phyloP scores from a whole-genome alignment of 2,888 invertebrate genomes.

The Eilema caniola region DNA sequence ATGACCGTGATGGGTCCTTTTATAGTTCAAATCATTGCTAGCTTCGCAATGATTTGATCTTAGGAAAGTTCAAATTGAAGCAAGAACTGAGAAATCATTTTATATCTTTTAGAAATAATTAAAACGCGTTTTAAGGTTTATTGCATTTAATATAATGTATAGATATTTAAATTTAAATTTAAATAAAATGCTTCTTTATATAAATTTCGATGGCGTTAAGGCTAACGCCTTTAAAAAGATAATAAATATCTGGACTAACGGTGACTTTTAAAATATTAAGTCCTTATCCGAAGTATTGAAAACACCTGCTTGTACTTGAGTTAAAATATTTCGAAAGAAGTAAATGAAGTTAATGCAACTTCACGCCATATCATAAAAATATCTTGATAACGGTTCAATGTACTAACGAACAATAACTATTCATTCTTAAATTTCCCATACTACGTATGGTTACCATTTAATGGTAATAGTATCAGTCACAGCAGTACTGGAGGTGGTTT shows the following conservation, averaged over 20 bases:
- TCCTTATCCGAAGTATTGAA: background rate
- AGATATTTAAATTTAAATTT: background rate
- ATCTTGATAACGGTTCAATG: slow-evolving; percentile 42
- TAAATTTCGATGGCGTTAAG: background rate
- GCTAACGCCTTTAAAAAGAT: background rate
- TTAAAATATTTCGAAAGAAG: slow-evolving; percentile 19
- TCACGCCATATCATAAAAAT: slow-evolving; percentile 26
- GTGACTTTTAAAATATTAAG: slow-evolving; percentile 2
- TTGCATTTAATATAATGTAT: background rate
- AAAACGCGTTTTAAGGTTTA: background rate
- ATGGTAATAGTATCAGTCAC: slow-evolving; percentile 48
- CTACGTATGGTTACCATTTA: slow-evolving; percentile 43
- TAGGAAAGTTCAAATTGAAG: background rate
- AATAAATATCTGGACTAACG: slow-evolving; percentile 5
- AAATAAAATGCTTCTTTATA: background rate
- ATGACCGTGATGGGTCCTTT: no score
- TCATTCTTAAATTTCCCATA: slow-evolving; percentile 44
- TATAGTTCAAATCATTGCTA: background rate
- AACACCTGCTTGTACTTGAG: slow-evolving; percentile 7
- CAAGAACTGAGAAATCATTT: background rate
- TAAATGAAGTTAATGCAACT: slow-evolving; percentile 23
- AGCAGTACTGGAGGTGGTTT: slow-evolving; percentile 27
- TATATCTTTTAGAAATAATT: background rate
- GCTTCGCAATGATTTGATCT: background rate
- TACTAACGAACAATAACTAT: slow-evolving; percentile 45